Evolutionary conservation across 2,888 invertebrate species (phyloP), one percentile per base, ranked within the genome.

Genomic region (Muschampia plurimacula): DNA sequence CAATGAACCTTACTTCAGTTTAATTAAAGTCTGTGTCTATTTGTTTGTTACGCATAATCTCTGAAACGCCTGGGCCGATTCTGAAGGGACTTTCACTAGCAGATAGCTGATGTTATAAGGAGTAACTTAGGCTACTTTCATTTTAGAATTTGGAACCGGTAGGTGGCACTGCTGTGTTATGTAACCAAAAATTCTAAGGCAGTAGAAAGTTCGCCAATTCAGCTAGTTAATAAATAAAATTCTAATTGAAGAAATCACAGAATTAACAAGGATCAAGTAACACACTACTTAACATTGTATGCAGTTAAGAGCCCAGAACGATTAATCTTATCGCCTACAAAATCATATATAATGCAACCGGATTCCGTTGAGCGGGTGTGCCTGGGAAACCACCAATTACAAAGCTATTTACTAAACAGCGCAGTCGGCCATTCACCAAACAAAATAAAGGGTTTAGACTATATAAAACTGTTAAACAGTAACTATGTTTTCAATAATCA

Each of bases 311-410:
- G 13, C 44, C 52, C 52, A 57, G 60, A 57, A 60, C 10, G 66
- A 71, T 71, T 67, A 59, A 71, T 71, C 66, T 71, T 65, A 72
- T 72, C 72, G 59, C 8, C 41, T 39, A 46, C 36, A 67, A 80
- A 80, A 78, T 79, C 77, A 73, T 70, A 74, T 32, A 71, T 71
- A 73, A 69, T 66, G 66, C 65, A 64, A 74, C 69, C 72, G 72
- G 65, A 72, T 72, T 72, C 72, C 63, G 69, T 72, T 70, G 55
- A 72, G 74, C 74, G 75, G 81, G 80, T 79, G 85, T 76, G 86
- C 76, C 85, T 87, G 87, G 77, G 88, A 88, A 88, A 83, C 82
- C 78, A 79, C 80, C 82, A 84, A 86, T 86, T 86, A 86, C 82
- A 77, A 81, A 80, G 76, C 80, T 83, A 84, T 83, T 81, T 70